Base-by-base conservation (phyloP, 2,113 vertebrate genomes). In the Mustela nigripes region DNA sequence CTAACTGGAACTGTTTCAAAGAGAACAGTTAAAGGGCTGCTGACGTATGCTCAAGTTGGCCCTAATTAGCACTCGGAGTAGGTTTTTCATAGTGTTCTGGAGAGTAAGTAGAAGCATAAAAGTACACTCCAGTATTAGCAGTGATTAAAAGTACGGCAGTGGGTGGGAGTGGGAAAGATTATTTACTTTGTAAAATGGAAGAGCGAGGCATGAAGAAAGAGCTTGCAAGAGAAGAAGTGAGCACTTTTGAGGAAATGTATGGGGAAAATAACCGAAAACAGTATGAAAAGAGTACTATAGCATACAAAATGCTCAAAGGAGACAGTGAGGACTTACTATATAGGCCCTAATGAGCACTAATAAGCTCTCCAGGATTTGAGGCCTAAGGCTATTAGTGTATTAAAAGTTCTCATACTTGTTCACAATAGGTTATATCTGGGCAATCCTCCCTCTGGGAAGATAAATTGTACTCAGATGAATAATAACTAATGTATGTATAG, bases 1-100 rank as follows among this genome's bases (percentile, higher is more conserved):
- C 96, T 96, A 96, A 98, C 95, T 97, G 97, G 95, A 97, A 93
- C 50, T 1, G 0, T 97, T 98, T 97, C 96, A 98, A 97, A 98
- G 91, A 93, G 76, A 97, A 93, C 79, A 89, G 84, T 82, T 96
- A 45, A 92, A 65, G 36, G 93, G 89, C 94, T 89, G 95, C 97
- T 98, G 97, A 98, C 56, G 58, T 97, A 93, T 84, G 85, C 87
- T 97, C 94, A 93, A 92, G 96, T 95, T 60, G 83, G 85, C 93
- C 89, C 95, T 97, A 97, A 98, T 95, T 97, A 97, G 89, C 96
- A 53, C 93, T 95, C 71, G 1, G 90, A 97, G 87, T 65, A 76
- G 85, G 96, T 62, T 58, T 95, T 98, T 48, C 71, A 60, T 39
- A 31, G 82, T 1, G 42, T 86, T 96, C 45, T 14, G 24, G 50